phyloP scores from a whole-genome alignment of 1,140 invertebrate genomes.

The Vanessa tameamea region DNA sequence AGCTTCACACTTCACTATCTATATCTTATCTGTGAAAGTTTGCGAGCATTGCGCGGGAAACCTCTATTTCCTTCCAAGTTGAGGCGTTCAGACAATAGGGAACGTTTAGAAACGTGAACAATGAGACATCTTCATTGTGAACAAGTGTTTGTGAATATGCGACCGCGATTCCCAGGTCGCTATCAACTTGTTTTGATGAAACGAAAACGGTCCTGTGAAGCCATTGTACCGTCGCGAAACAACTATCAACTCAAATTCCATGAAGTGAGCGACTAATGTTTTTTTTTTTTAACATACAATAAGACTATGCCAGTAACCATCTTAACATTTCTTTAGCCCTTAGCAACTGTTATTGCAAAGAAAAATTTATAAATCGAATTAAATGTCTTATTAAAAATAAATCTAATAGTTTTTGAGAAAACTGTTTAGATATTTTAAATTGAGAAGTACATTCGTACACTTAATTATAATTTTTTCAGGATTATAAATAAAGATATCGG shows the following conservation, averaged over 20 bases:
- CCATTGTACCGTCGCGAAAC: background rate
- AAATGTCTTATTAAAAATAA: too few species aligned
- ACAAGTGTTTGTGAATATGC: slow-evolving; percentile 16
- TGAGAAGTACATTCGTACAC: too few species aligned
- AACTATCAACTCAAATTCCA: background rate
- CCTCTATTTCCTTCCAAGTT: slow-evolving; percentile 9
- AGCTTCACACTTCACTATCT: background rate
- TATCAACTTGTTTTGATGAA: slow-evolving; percentile 12
- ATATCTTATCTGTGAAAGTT: slow-evolving; percentile 23
- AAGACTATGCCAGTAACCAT: too few species aligned
- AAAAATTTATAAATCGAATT: background rate
- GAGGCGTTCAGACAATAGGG: slow-evolving; percentile 16
- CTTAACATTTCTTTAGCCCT: too few species aligned
- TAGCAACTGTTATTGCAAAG: background rate
- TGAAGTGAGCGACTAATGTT: background rate
- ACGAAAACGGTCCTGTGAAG: background rate
- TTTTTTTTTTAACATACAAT: background rate
- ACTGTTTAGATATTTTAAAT: too few species aligned
- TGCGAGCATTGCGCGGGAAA: slow-evolving; percentile 6
- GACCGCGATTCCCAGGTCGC: slow-evolving; percentile 6
- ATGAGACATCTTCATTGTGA: slow-evolving; percentile 15
- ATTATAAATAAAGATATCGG: too few species aligned
- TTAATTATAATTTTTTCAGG: too few species aligned
- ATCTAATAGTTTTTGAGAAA: too few species aligned
- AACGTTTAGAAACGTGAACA: slow-evolving; percentile 18